Evolutionary conservation across 2,113 vertebrate species (phyloP).

Genomic region (Urocynchramus pylzowi): DNA sequence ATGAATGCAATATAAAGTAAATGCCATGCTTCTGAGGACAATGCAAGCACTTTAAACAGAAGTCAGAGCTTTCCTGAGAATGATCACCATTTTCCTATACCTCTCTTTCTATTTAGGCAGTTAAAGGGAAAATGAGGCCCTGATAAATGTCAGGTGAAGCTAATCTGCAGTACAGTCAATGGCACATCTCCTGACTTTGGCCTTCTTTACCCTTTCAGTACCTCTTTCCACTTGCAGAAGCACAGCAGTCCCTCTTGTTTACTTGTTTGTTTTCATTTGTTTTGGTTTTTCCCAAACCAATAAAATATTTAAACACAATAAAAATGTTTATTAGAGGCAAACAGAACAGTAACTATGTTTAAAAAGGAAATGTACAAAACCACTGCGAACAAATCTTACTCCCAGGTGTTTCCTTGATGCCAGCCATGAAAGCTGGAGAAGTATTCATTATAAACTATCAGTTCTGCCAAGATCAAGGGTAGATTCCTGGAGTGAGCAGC

Average conservation of each 20-base stretch:
- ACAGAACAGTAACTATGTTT: neutral
- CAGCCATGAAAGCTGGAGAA: conserved; percentile 36
- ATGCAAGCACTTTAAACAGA: neutral
- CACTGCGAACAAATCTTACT: conserved; percentile 31
- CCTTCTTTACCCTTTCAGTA: neutral
- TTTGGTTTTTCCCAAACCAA: neutral
- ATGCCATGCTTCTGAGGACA: neutral
- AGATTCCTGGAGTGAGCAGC: conserved; percentile 53
- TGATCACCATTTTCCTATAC: neutral
- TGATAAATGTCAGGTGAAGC: neutral
- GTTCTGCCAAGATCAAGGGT: conserved; percentile 60
- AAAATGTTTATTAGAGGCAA: conserved; percentile 41
- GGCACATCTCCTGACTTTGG: neutral
- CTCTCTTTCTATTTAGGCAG: neutral
- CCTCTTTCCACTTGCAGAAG: neutral
- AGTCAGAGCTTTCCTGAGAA: neutral
- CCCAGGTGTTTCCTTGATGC: conserved; percentile 56
- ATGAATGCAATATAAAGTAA: neutral
- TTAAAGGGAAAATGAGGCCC: neutral
- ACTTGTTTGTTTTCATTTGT: conserved; percentile 6
- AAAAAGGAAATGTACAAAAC: neutral
- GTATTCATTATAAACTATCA: conserved; percentile 61
- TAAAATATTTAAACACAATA: conserved; percentile 48
- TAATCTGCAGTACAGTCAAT: neutral
- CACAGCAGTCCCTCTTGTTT: neutral